phyloP scores from a whole-genome alignment of 2,113 vertebrate genomes.

The Salvator merianae region DNA sequence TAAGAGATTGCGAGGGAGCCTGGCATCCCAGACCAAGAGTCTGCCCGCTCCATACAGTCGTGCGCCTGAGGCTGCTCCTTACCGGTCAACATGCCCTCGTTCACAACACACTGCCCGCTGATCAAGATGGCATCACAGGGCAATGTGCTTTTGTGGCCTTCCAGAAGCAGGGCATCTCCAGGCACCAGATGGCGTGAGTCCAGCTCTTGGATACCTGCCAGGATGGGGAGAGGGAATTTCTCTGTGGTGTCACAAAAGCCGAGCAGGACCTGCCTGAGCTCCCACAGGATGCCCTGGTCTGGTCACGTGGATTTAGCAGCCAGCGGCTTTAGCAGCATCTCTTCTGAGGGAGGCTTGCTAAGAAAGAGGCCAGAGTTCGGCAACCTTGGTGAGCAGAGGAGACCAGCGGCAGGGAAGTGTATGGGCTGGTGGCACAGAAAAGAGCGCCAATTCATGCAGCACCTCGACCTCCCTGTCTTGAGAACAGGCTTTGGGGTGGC shows the following conservation, averaged over 20 bases:
- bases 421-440: too few species aligned
- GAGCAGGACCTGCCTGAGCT: background rate
- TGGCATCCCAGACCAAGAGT: too few species aligned
- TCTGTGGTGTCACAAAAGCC: background rate
- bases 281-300: background rate
- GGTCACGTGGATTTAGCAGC: background rate
- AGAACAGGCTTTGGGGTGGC: too few species aligned
- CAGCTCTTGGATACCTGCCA: conserved; percentile 67
- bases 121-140: conserved; percentile 79
- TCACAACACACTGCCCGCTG: conserved; percentile 74
- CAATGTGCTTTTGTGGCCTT: conserved; percentile 67
- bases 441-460: too few species aligned
- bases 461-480: too few species aligned
- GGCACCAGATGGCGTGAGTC: conserved; percentile 77
- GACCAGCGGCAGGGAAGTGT: too few species aligned
- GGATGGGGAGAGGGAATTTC: conserved; percentile 17
- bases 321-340: background rate
- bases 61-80: background rate
- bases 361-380: too few species aligned
- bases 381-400: too few species aligned
- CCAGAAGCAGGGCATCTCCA: conserved; percentile 75
- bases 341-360: background rate
- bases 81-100: conserved; percentile 85
- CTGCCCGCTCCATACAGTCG: background rate
- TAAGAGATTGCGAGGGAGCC: background rate